Evolutionary conservation across 2,113 vertebrate genomes (phyloP).

Genomic region (Rhabdomys dilectus): DNA sequence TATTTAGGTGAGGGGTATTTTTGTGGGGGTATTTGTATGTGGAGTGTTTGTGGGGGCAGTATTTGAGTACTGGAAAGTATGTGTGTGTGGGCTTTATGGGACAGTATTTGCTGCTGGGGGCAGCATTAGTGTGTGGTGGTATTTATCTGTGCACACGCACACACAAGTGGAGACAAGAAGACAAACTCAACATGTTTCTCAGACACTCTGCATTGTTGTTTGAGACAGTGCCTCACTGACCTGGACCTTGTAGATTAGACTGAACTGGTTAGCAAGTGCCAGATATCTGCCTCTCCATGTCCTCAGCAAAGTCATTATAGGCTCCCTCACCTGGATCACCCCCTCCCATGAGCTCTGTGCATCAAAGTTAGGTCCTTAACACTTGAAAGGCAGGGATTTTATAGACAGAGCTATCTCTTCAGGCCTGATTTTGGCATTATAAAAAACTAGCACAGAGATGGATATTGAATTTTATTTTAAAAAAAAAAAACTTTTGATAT

Average conservation of each 20-base stretch:
- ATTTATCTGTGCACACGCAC: not conserved
- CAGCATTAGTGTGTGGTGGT: not conserved
- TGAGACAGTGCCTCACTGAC: not conserved
- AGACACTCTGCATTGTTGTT: not conserved
- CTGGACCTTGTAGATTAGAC: no score
- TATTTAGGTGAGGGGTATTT: not conserved
- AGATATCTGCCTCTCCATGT: not conserved
- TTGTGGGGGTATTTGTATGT: not conserved
- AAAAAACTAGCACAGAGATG: not conserved
- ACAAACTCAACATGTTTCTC: not conserved
- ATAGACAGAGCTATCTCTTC: not conserved
- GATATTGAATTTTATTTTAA: conserved; percentile 2
- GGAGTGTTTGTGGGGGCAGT: not conserved
- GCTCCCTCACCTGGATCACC: not conserved
- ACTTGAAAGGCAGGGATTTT: not conserved
- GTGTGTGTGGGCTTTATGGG: not conserved
- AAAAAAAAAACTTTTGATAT: conserved; percentile 11
- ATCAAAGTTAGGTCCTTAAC: not conserved
- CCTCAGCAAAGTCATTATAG: not conserved
- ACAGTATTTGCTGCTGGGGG: not conserved
- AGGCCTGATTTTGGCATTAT: not conserved
- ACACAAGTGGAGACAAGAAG: not conserved
- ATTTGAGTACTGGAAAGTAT: not conserved
- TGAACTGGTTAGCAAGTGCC: not conserved
- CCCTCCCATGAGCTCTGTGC: not conserved